Evolutionary conservation across 2,797 vertebrate species (phyloP).

Genomic region (Rhyacichthys aspro): DNA sequence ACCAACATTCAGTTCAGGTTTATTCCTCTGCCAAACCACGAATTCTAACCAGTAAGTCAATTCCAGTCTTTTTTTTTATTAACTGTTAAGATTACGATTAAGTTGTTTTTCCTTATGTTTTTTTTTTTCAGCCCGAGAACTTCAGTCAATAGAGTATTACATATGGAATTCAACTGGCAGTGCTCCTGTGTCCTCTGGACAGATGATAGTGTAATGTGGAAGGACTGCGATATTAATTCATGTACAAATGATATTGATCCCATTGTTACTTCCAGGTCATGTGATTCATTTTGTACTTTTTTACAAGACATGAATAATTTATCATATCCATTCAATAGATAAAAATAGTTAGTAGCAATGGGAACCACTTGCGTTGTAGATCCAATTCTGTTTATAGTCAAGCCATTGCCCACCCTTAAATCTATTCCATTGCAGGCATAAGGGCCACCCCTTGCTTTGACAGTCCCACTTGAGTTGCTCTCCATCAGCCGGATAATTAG

Average conservation of each 20-base stretch:
- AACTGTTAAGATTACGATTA: background rate
- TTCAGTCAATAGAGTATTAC: conserved; percentile 91
- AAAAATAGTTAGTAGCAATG: too few relatives aligned
- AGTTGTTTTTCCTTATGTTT: background rate
- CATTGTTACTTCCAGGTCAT: too few relatives aligned
- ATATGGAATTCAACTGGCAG: conserved; percentile 95
- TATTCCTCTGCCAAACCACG: conserved; percentile 90
- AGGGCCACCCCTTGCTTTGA: conserved; percentile 68
- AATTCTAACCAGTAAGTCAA: conserved; percentile 86
- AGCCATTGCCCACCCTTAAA: conserved; percentile 33
- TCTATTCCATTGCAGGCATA: conserved; percentile 60
- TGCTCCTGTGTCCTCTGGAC: conserved; percentile 83
- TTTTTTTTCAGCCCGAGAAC: conserved; percentile 84
- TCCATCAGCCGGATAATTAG: conserved; percentile 82
- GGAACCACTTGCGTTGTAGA: too few relatives aligned
- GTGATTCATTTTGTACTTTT: too few relatives aligned
- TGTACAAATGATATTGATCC: too few relatives aligned
- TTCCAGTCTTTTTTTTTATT: background rate
- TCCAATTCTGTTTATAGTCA: conserved; percentile 28
- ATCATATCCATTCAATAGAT: too few relatives aligned
- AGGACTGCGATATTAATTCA: background rate
- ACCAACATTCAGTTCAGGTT: conserved; percentile 95
- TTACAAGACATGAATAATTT: too few relatives aligned
- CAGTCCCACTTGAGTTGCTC: conserved; percentile 78
- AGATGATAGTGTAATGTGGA: conserved; percentile 67